Evolutionary conservation across 2,888 invertebrate genomes (phyloP).

Genomic region (Cerastoderma edule): DNA sequence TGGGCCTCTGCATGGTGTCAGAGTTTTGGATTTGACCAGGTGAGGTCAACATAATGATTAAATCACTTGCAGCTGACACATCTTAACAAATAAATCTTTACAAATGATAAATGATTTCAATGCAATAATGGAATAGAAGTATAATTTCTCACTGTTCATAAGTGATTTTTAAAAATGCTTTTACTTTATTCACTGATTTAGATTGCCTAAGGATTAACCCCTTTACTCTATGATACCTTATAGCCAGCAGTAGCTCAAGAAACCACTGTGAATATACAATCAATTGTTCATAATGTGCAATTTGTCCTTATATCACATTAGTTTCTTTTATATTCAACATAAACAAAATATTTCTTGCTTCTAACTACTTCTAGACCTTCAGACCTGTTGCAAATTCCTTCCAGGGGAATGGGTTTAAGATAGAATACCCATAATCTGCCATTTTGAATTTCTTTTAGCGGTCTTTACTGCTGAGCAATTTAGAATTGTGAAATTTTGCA

Average conservation of each 20-base stretch:
- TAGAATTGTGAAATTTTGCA: not conserved
- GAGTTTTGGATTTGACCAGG: slow-evolving; percentile 75
- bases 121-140: not conserved
- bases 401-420: not conserved
- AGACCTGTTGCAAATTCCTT: not conserved
- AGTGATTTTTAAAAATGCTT: not conserved
- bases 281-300: no score
- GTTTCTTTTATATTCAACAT: no score
- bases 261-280: no score
- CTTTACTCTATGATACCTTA: no score
- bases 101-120: not conserved
- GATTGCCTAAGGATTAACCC: no score
- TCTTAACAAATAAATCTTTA: not conserved
- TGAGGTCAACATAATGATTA: not conserved
- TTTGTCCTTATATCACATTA: no score
- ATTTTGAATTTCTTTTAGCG: not conserved
- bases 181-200: no score
- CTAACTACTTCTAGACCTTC: no score
- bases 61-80: not conserved
- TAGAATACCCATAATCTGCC: not conserved
- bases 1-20: slow-evolving; percentile 69
- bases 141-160: not conserved
- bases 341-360: no score
- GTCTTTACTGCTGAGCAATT: not conserved
- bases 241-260: no score